Base-by-base conservation (phyloP, 1,140 invertebrate genomes). In the Planococcus citri region DNA sequence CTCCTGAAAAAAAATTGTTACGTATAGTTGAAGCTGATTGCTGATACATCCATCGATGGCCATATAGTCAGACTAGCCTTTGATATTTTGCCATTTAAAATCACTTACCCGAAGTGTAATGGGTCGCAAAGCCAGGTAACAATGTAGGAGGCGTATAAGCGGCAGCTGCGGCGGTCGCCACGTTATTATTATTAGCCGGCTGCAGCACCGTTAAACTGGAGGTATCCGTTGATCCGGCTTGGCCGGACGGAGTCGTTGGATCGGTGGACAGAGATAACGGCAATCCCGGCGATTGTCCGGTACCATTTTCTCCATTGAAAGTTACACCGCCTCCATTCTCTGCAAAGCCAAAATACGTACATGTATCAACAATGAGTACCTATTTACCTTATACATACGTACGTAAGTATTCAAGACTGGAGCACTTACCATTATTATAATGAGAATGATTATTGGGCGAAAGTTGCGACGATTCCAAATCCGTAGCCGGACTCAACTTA, bases 71-170 rank as follows among this genome's bases (percentile, higher is more conserved):
- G n/a, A n/a, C n/a, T n/a, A n/a, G n/a, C n/a, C n/a, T 33, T 3
- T 33, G 29, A 33, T 33, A 12, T 33, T 12, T 12, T 33, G 12
- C 29, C 29, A 33, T 33, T 33, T n/a, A n/a, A n/a, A n/a, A n/a
- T n/a, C 29, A 33, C 83, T 82, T 82, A 86, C 86, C 86, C 83
- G 86, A 81, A 38, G 85, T 80, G 76, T 88, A 88, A 72, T 85
- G 84, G 76, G 72, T 71, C 12, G 85, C 84, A 77, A 88, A 88
- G 82, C 85, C 86, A 64, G 86, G 86, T 72, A 88, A 80, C 82
- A 87, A 85, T 71, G 86, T 82, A 70, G 77, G 81, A 76, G 79
- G 81, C 74, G 72, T 78, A 76, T 14, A 76, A 73, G 25, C 76
- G 72, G 68, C 77, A 78, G 71, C 76, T 77, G 73, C 74, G 76